Evolutionary conservation across 2,888 invertebrate genomes (phyloP).

Genomic region (Melitaea athalia): DNA sequence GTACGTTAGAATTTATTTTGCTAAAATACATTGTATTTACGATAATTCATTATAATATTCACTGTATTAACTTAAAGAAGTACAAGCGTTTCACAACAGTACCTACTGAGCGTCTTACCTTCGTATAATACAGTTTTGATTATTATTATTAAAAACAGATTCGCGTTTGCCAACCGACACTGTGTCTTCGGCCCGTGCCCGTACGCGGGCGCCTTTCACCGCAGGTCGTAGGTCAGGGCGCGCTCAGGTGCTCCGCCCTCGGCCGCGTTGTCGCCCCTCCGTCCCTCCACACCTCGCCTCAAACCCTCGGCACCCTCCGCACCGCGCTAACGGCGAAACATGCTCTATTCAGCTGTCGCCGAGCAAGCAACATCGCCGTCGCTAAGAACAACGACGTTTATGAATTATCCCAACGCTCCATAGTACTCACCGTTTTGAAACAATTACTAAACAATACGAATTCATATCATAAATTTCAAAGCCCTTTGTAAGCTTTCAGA

Average conservation of each 20-base stretch:
- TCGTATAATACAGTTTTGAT: conserved; percentile 26
- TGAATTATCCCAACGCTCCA: conserved; percentile 74
- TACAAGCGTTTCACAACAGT: conserved; percentile 2
- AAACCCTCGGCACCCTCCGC: conserved; percentile 46
- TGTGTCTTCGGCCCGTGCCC: conserved; percentile 63
- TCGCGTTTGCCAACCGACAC: conserved; percentile 63
- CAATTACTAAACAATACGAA: conserved; percentile 79
- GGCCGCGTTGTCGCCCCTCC: conserved; percentile 51
- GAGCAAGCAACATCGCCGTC: conserved; percentile 67
- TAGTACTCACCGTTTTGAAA: conserved; percentile 64
- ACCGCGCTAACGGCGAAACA: conserved; percentile 65
- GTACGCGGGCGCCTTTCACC: conserved; percentile 79
- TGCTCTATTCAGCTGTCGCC: conserved; percentile 80
- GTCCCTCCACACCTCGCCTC: conserved; percentile 47
- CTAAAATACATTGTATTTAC: neutral
- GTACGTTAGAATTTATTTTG: conserved; percentile 13
- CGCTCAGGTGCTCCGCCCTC: conserved; percentile 80
- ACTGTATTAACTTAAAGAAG: neutral
- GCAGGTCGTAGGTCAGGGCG: conserved; percentile 81
- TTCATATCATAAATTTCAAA: conserved; percentile 72
- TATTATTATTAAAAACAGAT: conserved; percentile 54
- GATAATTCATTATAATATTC: neutral
- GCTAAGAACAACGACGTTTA: conserved; percentile 73
- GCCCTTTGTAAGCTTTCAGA: conserved; percentile 58
- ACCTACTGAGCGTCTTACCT: conserved; percentile 1